Evolutionary conservation across 2,888 invertebrate species (phyloP), one percentile per base, ranked within the genome.

Genomic region (Chrysotoxum bicinctum): DNA sequence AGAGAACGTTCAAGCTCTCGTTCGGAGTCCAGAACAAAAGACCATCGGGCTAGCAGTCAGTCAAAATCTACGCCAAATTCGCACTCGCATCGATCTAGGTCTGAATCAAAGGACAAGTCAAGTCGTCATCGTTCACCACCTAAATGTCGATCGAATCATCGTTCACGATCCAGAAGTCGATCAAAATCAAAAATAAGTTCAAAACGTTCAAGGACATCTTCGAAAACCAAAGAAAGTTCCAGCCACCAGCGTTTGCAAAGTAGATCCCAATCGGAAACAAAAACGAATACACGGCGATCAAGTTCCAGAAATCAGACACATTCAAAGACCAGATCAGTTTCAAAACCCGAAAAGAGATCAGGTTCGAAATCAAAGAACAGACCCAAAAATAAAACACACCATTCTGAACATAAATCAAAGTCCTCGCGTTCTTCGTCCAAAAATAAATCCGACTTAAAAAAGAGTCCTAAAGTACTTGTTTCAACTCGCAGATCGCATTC

Each of bases 1-100:
- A 81, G 87, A 16, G 87, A 88, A 7, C 88, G 87, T 23, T 85
- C 88, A 16, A 88, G 86, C 2, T 87, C 87, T 78, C 73, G 89
- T 26, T 87, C 88, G 2, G 87, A 87, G 30, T 88, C 88, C 6
- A 79, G 68, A 69, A 45, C 45, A n/a, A 79, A 74, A 60, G 69
- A 79, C 4, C 23, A 43, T 68, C 82, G 70, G n/a, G 9, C 60
- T 35, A 72, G 69, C 50, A 50, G 37, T 2, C 68, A 64, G 26
- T 80, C 87, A 21, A 73, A 74, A 68, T 72, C 80, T 26, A 23
- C 2, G 16, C 70, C 77, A 21, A 72, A 75, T 43, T 48, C 66
- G 1, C 62, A 68, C 3, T 78, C 81, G 9, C 85, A 74, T 30
- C 87, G 87, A 19, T 21, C 43, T 1, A 73, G 30, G 48, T 78